Base-by-base conservation (phyloP, 2,113 vertebrate genomes). In the Cinclus cinclus region DNA sequence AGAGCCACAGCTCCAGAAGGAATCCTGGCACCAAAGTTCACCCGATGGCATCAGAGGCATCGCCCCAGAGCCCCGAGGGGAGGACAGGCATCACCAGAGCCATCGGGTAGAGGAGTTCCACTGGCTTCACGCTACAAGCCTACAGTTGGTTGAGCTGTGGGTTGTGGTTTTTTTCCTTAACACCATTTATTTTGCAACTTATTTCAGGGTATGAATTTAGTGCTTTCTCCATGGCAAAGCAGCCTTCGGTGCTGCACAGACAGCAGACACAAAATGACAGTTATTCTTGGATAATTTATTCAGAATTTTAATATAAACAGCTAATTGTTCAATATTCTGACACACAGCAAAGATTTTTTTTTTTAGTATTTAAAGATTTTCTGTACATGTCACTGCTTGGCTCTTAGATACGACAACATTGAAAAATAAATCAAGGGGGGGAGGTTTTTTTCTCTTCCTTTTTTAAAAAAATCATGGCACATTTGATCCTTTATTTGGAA, bases 291-390 rank as follows among this genome's bases (percentile, higher is more conserved):
- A 98, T 98, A 98, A 98, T 99, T 99, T 98, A 99, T 99, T 99
- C 98, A 98, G 98, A 98, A 98, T 98, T 99, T 99, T 99, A 98
- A 98, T 99, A 99, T 98, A 99, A 99, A 99, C 99, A 99, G 98
- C 98, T 99, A 98, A 99, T 99, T 98, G 98, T 98, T 98, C 98
- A 98, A 98, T 98, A 99, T 98, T 98, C 99, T 98, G 73, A 99
- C 99, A 99, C 99, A 99, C 98, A 98, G 98, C 98, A 98, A 98
- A 92, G 97, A 28, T 97, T 98, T 95, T 97, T 59, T 86, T 89
- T 83, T 74, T 98, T 97, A 96, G 97, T 98, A 98, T 97, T 98
- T 98, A 98, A 98, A 98, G 89, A 53, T 98, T 98, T 98, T 98
- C 98, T 98, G 97, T 99, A 98, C 98, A 98, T 89, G 96, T 98